Base-by-base conservation (phyloP, 2,797 vertebrate species). In the Chelidonichthys spinosus region DNA sequence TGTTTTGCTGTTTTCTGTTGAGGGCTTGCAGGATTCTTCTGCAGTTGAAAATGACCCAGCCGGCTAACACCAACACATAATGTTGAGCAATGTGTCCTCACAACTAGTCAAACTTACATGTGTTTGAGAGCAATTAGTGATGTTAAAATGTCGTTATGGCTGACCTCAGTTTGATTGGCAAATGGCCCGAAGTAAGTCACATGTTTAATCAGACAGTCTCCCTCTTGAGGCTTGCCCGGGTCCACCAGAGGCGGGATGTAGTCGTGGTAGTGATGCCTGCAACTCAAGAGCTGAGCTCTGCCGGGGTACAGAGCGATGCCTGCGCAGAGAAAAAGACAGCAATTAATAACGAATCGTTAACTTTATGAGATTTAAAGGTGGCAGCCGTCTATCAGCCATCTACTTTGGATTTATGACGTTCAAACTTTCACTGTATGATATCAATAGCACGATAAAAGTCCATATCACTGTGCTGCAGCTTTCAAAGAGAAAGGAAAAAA, bases 221-320 rank as follows among this genome's bases (percentile, higher is more conserved):
- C 85, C 32, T 93, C 84, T 43, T 96, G 94, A 0, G 92, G 94
- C 63, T 93, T 93, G 11, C 95, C 96, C 0, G 95, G 95, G 76
- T 94, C 92, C 80, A 91, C 87, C 85, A 97, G 87, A n/a, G 97
- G 95, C 0, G 96, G 96, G 75, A 99, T 96, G 89, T 96, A 90
- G 90, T 97, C 95, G 0, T 99, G 97, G 85, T 91, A 94, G 79
- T 98, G 90, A 85, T 99, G 98, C 49, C 87, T 94, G 87, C 98
- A 99, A 92, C 96, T 96, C 69, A 99, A 88, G 81, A 99, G 90
- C 79, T 72, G 90, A 69, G 98, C 98, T 65, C 94, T 95, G 33
- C 96, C 96, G 0, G 95, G 98, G 65, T 96, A 99, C 42, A 99
- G 93, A 64, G 97, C 96, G 62, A 99, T 99, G 71, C 98, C 98